These are phyloP conservation scores for Megaptera novaeangliae DNA, from an alignment of 2,113 vertebrate genomes.

Conservation along the genomic window DNA sequence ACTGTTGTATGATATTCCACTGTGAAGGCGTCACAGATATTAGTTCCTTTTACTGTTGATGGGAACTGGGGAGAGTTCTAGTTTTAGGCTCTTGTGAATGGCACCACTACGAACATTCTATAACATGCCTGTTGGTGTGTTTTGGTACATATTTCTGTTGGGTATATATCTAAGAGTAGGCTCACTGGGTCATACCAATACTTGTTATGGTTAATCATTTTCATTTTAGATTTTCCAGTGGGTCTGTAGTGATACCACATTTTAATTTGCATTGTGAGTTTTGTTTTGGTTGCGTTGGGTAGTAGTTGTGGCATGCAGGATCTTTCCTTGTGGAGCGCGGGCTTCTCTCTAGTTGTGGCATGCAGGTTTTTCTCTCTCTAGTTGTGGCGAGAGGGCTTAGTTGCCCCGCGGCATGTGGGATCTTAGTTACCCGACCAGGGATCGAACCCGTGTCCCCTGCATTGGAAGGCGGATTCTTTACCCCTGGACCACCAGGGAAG, in stretches of 20 bases:
- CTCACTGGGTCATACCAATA: background rate
- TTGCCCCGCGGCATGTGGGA: no score
- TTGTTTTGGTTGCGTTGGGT: no score
- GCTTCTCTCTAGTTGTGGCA: no score
- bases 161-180: background rate
- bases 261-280: background rate
- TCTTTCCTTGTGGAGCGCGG: no score
- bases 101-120: background rate
- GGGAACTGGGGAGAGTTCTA: background rate
- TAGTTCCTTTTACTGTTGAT: background rate
- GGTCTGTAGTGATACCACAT: background rate
- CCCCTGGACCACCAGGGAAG: no score
- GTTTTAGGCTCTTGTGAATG: background rate
- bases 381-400: no score
- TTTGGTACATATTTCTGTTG: background rate
- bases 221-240: background rate
- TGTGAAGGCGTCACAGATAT: background rate
- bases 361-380: no score
- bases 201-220: background rate
- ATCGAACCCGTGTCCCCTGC: no score
- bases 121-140: background rate
- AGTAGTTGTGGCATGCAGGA: no score
- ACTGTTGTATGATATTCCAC: fast-evolving
- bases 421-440: no score
- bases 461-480: no score